phyloP scores from a whole-genome alignment of 2,797 vertebrate species.

The Hypotaenidia philippensis region DNA sequence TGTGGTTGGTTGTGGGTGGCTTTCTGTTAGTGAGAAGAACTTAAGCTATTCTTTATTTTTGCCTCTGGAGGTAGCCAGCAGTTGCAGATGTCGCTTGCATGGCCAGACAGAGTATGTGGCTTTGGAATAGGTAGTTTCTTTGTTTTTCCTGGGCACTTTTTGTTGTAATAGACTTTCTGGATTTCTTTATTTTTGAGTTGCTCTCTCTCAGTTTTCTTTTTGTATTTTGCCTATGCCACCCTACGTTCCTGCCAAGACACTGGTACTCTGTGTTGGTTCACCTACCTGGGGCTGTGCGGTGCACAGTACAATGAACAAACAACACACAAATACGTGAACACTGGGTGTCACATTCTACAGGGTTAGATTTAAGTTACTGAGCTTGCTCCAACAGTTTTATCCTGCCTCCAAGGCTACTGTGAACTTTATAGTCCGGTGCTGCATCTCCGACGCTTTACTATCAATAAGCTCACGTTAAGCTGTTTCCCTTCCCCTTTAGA shows the following conservation, averaged over 20 bases:
- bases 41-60: neutral
- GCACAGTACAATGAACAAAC: rapidly evolving
- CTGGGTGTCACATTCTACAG: neutral
- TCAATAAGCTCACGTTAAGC: neutral
- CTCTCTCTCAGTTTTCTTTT: neutral
- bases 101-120: neutral
- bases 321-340: neutral
- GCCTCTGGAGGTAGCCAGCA: neutral
- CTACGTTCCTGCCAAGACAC: neutral
- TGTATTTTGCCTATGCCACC: neutral
- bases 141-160: neutral
- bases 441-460: neutral
- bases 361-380: neutral
- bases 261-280: neutral
- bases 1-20: neutral
- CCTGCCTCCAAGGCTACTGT: neutral
- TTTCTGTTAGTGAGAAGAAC: neutral
- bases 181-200: neutral
- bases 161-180: neutral
- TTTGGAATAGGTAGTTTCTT: neutral
- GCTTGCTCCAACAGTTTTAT: neutral
- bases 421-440: neutral
- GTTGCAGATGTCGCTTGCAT: neutral
- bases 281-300: neutral
- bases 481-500: neutral